Evolutionary conservation across 1,140 invertebrate genomes (phyloP).

Genomic region (Globodera ellingtonae): DNA sequence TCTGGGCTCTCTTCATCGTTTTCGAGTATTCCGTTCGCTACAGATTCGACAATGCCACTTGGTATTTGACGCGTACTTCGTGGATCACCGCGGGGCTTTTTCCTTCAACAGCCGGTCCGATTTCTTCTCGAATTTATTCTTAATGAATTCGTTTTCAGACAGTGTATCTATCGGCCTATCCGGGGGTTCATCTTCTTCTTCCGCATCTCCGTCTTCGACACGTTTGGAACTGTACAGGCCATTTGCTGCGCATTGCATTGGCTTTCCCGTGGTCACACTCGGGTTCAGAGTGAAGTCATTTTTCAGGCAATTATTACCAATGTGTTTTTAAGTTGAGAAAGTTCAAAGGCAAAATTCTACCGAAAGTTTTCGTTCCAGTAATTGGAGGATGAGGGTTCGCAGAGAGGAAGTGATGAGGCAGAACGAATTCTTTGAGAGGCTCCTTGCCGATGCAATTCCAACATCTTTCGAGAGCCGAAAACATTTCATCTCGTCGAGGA

Average conservation of each 20-base stretch:
- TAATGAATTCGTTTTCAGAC: conserved; percentile 32
- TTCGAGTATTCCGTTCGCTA: conserved; percentile 71
- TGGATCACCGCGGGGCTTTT: conserved; percentile 59
- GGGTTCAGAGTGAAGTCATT: conserved; percentile 75
- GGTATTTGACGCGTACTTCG: conserved; percentile 89
- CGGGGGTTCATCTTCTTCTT: conserved; percentile 72
- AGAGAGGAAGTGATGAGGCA: conserved; percentile 43
- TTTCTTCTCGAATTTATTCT: conserved; percentile 13
- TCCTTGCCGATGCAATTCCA: conserved; percentile 56
- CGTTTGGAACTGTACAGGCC: conserved; percentile 92
- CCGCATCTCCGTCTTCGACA: conserved; percentile 79
- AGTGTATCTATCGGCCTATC: conserved; percentile 87
- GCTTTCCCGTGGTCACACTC: conserved; percentile 93
- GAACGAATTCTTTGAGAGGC: conserved; percentile 51
- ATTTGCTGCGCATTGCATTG: conserved; percentile 96
- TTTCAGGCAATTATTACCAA: conserved; percentile 35
- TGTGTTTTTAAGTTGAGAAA: neutral
- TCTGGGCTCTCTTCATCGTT: conserved; percentile 51
- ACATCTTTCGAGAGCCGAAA: conserved; percentile 48
- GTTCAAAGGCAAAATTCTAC: neutral
- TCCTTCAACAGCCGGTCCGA: conserved; percentile 45
- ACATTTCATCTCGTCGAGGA: conserved; percentile 47
- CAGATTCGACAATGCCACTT: conserved; percentile 88
- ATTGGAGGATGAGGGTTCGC: conserved; percentile 50
- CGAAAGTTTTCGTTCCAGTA: conserved; percentile 34